Percentiles rank a stretch among this genome's conserved stretches.
phyloP scores from a whole-genome alignment of 1,140 invertebrate species.

The Vanessa atalanta region DNA sequence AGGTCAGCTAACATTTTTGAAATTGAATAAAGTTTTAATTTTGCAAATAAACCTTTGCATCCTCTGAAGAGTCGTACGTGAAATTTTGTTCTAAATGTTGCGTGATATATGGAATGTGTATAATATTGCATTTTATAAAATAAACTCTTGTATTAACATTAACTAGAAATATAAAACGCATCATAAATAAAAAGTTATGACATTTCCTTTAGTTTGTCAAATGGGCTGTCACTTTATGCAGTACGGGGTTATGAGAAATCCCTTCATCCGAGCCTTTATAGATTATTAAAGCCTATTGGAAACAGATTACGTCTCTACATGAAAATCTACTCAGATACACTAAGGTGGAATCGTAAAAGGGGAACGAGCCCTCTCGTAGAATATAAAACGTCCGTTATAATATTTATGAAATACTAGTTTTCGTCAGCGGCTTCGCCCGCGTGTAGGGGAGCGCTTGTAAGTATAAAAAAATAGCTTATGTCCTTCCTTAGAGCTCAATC shows the following conservation, averaged over 20 bases:
- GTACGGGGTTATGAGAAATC: slow-evolving; percentile 30
- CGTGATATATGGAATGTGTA: no score
- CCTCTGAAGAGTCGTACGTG: no score
- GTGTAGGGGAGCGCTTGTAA: no score
- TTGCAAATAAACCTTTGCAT: no score
- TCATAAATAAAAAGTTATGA: neutral
- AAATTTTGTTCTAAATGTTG: no score
- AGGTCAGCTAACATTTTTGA: no score
- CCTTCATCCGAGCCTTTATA: slow-evolving; percentile 43
- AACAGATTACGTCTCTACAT: slow-evolving; percentile 49
- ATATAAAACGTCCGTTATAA: slow-evolving; percentile 25
- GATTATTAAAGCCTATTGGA: slow-evolving; percentile 55
- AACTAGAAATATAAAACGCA: neutral
- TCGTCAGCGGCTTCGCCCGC: no score
- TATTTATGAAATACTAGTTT: neutral
- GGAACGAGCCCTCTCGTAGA: slow-evolving; percentile 38
- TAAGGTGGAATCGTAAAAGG: slow-evolving; percentile 48
- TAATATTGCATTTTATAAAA: neutral
- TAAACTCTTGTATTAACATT: neutral
- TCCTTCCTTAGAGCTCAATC: no score
- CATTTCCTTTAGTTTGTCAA: neutral
- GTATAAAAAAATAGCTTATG: no score
- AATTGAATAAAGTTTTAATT: no score
- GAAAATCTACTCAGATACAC: slow-evolving; percentile 48
- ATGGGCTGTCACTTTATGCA: neutral